Percentiles rank a stretch among this genome's conserved stretches.
phyloP scores from a whole-genome alignment of 2,113 vertebrate genomes.

The Xenopus borealis region DNA sequence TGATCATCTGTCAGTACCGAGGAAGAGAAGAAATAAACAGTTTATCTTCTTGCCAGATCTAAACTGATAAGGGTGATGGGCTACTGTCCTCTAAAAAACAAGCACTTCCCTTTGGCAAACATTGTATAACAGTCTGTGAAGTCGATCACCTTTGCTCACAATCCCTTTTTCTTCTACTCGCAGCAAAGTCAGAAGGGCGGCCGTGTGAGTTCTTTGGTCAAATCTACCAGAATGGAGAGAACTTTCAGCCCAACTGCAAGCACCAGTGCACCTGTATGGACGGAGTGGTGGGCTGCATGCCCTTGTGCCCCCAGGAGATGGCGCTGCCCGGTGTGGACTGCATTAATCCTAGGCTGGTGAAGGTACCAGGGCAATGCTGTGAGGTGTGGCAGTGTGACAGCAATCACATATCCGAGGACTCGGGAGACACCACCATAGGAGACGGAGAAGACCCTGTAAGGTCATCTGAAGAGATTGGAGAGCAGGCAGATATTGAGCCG shows the following conservation, averaged over 20 bases:
- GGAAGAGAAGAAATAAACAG: no score
- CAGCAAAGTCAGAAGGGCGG: constrained; percentile 74
- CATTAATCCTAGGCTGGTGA: constrained; percentile 65
- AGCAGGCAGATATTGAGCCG: constrained; percentile 20
- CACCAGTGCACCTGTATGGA: constrained; percentile 81
- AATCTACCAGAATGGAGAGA: constrained; percentile 76
- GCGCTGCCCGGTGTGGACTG: constrained; percentile 65
- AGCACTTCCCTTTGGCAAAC: no score
- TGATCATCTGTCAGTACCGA: no score
- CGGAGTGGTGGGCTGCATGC: constrained; percentile 73
- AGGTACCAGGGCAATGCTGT: constrained; percentile 74
- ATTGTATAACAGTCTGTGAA: no score
- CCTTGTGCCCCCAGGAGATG: constrained; percentile 70
- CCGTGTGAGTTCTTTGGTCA: constrained; percentile 74
- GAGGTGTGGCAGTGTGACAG: constrained; percentile 45
- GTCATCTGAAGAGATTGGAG: constrained; percentile 25
- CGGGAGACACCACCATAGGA: constrained; percentile 10
- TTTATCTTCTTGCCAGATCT: no score
- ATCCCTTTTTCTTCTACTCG: background rate
- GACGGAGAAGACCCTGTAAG: constrained; percentile 25
- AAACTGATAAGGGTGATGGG: no score
- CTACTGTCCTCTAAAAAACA: no score
- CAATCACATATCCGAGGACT: constrained; percentile 26
- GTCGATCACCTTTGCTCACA: no score
- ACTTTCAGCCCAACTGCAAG: constrained; percentile 73